These are phyloP conservation scores for Alauda arvensis DNA, from an alignment of 2,797 vertebrate species.

Conservation along the genomic window DNA sequence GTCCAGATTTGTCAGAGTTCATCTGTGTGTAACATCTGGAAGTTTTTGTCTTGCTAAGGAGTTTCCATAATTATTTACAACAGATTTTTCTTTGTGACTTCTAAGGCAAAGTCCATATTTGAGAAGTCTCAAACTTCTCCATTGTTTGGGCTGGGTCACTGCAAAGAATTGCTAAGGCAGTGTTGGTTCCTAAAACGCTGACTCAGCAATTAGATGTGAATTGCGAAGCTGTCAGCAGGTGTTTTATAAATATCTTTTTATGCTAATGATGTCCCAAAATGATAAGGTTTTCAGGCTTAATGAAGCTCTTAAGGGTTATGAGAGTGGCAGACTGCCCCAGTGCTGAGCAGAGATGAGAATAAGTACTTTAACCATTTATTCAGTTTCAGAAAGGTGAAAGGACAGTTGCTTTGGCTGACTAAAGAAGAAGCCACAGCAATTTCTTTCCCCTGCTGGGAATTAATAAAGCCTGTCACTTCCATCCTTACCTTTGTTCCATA, in stretches of 20 bases:
- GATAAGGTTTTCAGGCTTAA: conserved; percentile 19
- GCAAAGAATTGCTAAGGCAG: background rate
- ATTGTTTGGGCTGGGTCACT: background rate
- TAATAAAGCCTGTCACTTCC: background rate
- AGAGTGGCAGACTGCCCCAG: background rate
- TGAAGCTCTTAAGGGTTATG: conserved; percentile 19
- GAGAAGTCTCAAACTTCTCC: background rate
- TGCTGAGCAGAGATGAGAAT: background rate
- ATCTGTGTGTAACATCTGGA: background rate
- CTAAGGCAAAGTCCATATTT: accelerated
- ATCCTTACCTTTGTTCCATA: background rate
- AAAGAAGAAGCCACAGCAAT: background rate
- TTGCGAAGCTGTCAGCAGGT: background rate
- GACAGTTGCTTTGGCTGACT: background rate
- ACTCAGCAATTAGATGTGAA: background rate
- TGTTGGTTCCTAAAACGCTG: background rate
- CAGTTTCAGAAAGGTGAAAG: background rate
- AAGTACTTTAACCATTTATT: background rate
- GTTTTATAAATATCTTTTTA: background rate
- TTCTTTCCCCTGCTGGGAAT: background rate
- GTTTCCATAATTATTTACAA: background rate
- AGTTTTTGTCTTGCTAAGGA: background rate
- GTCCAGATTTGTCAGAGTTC: background rate
- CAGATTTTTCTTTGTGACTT: background rate
- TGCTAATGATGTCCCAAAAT: conserved; percentile 32